Percentiles rank a stretch among this genome's conserved stretches.
These are phyloP conservation scores for Myotis planiceps DNA, from an alignment of 2,797 vertebrate species.

Conservation along the genomic window DNA sequence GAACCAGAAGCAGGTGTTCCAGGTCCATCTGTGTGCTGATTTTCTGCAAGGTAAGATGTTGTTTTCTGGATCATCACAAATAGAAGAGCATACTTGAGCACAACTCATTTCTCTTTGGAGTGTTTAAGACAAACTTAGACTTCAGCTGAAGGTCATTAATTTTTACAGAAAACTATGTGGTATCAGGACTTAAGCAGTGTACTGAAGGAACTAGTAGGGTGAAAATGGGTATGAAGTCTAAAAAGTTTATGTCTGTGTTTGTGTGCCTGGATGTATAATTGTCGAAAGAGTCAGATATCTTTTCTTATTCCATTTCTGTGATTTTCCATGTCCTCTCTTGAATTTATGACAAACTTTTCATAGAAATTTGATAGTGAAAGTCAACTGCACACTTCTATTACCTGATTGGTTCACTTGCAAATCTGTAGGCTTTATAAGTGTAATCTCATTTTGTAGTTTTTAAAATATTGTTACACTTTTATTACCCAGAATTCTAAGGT, in stretches of 20 bases:
- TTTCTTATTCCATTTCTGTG: neutral
- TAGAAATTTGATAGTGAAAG: neutral
- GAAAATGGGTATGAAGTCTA: neutral
- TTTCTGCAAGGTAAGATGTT: neutral
- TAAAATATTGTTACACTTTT: neutral
- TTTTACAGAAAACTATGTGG: neutral
- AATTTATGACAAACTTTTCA: neutral
- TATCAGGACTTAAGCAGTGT: neutral
- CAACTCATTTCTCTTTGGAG: neutral
- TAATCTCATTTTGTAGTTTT: neutral
- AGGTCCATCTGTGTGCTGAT: fast-evolving
- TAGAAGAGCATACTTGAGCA: neutral
- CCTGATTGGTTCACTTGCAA: neutral
- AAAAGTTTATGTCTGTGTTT: neutral
- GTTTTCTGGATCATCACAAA: neutral
- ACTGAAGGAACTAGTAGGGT: neutral
- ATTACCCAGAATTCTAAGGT: neutral
- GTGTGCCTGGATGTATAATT: neutral
- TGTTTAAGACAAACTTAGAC: neutral
- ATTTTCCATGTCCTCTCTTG: neutral
- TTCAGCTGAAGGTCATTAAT: neutral
- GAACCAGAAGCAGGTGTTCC: neutral
- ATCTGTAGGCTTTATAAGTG: fast-evolving
- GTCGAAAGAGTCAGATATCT: neutral
- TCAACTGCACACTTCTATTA: neutral